Base-by-base conservation (phyloP, 2,888 invertebrate genomes). In the Platypus cylindrus region DNA sequence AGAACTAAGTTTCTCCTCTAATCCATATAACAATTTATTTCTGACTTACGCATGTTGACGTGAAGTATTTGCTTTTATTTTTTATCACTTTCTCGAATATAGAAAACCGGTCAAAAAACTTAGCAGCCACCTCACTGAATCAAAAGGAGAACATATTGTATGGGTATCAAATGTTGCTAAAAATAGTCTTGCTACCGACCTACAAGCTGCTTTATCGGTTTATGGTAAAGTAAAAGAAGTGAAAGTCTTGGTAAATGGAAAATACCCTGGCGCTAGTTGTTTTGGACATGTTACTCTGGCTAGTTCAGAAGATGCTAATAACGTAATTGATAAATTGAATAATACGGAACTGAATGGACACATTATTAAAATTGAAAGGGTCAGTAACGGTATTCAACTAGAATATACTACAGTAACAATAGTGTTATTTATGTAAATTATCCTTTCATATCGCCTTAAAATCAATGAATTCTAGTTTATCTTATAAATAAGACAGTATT, bases 201-300 rank as follows among this genome's bases (percentile, higher is more conserved):
- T 97, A 50, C 95, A 95, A 63, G 82, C 86, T 34, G 74, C 90
- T 18, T 85, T 94, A 58, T 86, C 86, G 35, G 83, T 85, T 55
- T 82, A 84, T 66, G 94, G 93, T 51, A 93, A 91, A 74, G 91
- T 91, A 28, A 75, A 89, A 50, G 90, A 90, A 40, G 94, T 94
- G 0, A 95, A 95, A 66, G 89, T 97, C 16, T 94, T 97, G 3
- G 94, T 93, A 1, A 94, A 93, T 59, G 90, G 93, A 0, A 75
- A 83, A 44, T 87, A 85, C 9, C 91, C 93, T 0, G 90, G 90
- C 2, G 84, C 90, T 1, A 76, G 87, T 36, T 93, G 91, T 59
- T 95, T 91, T 55, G 97, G 95, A 17, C 93, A 91, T 59, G 90
- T 97, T 3, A 93, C 93, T 0, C 93, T 97, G 91, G 81, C 81